Percentiles rank a stretch among this genome's conserved stretches.
Evolutionary conservation across 53 echinoderm and acorn worm species (phyloP).

Genomic region (Astropecten irregularis): DNA sequence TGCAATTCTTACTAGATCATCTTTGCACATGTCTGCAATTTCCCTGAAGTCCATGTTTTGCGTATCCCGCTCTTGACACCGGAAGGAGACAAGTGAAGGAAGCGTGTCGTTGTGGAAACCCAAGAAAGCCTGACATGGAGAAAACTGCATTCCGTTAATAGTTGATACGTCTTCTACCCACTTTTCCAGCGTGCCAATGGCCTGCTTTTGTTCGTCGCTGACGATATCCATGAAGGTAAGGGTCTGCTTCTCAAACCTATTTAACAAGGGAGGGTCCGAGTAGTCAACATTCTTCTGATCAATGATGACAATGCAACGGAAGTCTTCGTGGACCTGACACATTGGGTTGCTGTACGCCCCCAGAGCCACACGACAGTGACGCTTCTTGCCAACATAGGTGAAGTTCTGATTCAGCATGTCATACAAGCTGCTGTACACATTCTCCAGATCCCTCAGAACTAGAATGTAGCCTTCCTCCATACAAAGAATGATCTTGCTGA

Average conservation of each 20-base stretch:
- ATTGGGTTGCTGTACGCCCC: slow-evolving; percentile 61
- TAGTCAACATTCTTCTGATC: slow-evolving; percentile 53
- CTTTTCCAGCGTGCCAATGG: background rate
- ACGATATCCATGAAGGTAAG: slow-evolving; percentile 43
- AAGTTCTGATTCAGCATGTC: slow-evolving; percentile 67
- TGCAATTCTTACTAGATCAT: slow-evolving; percentile 28
- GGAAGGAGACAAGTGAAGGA: slow-evolving; percentile 22
- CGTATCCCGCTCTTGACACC: background rate
- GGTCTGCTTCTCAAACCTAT: slow-evolving; percentile 61
- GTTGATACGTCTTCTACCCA: slow-evolving; percentile 15
- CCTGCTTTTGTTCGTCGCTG: background rate
- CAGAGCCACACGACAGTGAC: slow-evolving; percentile 59
- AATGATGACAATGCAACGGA: slow-evolving; percentile 58
- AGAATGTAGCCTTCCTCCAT: slow-evolving; percentile 55
- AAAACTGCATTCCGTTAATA: background rate
- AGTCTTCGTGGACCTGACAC: slow-evolving; percentile 55
- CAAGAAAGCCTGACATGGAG: slow-evolving; percentile 8
- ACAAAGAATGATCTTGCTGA: slow-evolving; percentile 55
- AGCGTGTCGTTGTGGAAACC: slow-evolving; percentile 20
- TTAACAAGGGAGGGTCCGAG: slow-evolving; percentile 54
- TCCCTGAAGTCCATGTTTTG: background rate
- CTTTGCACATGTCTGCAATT: slow-evolving; percentile 26
- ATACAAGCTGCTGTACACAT: slow-evolving; percentile 55
- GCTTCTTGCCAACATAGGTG: slow-evolving; percentile 33
- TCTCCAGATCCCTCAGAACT: slow-evolving; percentile 50